Evolutionary conservation across 2,113 vertebrate genomes (phyloP).

Genomic region (Strigops habroptila): DNA sequence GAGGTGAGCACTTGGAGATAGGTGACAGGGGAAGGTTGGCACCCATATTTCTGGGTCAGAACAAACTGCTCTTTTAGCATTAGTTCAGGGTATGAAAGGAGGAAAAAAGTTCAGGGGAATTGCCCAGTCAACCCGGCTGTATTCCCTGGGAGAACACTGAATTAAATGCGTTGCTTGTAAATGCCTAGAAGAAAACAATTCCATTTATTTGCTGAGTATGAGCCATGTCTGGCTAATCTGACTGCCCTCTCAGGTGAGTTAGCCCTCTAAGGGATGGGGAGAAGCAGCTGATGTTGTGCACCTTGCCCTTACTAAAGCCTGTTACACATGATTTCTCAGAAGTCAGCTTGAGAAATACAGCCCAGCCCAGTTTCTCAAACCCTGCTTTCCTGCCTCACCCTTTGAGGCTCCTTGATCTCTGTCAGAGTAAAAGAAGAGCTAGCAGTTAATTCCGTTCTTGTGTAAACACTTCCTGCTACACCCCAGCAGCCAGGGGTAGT

Average conservation of each 20-base stretch:
- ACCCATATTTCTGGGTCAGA: not conserved
- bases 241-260: not conserved
- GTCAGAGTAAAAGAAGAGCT: not conserved
- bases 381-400: not conserved
- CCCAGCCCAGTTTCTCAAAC: not conserved
- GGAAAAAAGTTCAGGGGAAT: not conserved
- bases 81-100: not conserved
- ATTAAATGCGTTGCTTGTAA: not conserved
- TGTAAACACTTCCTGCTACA: not conserved
- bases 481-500: not conserved
- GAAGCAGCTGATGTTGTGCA: not conserved
- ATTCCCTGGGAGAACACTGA: not conserved
- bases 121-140: not conserved
- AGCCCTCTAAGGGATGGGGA: not conserved
- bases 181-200: not conserved
- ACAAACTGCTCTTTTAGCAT: not conserved
- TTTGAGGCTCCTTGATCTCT: not conserved
- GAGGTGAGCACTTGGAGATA: not conserved
- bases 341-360: accelerated
- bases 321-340: not conserved
- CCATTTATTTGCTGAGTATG: not conserved
- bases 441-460: not conserved
- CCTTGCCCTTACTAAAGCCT: not conserved
- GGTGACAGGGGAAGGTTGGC: accelerated
- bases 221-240: not conserved